A percentile compares a stretch with the other conserved stretches of the same genome.
Evolutionary conservation across 2,888 invertebrate species (phyloP).

Genomic region (Eilema griseolum): DNA sequence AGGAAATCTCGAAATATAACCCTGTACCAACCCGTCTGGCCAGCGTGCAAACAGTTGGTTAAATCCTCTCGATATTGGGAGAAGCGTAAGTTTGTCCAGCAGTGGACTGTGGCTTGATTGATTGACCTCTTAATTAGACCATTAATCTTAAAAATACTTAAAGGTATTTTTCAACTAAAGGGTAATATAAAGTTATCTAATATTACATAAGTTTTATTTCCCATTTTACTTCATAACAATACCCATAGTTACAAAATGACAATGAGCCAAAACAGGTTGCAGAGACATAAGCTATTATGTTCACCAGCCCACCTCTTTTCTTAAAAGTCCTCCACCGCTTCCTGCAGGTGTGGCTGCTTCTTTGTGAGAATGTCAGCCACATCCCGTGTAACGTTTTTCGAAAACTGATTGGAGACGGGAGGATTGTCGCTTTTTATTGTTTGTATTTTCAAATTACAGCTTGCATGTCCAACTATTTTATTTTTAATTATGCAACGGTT

Average conservation of each 20-base stretch:
- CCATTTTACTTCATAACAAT: conserved; percentile 10
- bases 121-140: too few species aligned
- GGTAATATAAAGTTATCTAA: background rate
- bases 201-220: background rate
- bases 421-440: background rate
- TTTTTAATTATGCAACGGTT: too few species aligned
- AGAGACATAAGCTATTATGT: conserved; percentile 18
- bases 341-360: conserved; percentile 25
- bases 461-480: background rate
- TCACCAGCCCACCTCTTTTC: conserved; percentile 15
- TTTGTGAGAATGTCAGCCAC: conserved; percentile 10
- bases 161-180: background rate
- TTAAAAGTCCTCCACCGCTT: conserved; percentile 7
- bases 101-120: too few species aligned
- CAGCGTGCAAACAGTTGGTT: too few species aligned
- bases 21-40: too few species aligned
- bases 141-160: background rate
- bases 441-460: background rate
- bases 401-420: background rate
- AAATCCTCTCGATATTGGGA: too few species aligned
- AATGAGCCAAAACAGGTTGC: conserved; percentile 20
- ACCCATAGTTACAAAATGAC: conserved; percentile 6
- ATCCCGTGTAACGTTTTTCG: conserved; percentile 16
- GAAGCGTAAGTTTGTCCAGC: too few species aligned
- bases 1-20: too few species aligned